Conservation (phyloP, 1,140 invertebrate genomes). For the Hycleus phaleratus region DNA sequence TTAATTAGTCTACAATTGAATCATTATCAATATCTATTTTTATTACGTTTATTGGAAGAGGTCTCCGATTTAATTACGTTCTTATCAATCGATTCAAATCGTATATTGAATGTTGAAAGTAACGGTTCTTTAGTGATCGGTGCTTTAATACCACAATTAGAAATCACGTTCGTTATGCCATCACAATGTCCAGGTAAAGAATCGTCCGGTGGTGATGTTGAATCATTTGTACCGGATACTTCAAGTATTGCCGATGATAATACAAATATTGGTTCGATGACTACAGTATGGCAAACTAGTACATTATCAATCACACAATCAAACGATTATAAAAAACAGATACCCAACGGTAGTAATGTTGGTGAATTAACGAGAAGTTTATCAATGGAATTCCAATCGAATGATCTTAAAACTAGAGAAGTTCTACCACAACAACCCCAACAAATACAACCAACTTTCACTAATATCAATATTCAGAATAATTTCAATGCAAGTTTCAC, state of each 20-base stretch:
- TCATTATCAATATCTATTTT: constrained; percentile 88
- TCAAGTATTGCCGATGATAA: constrained; percentile 69
- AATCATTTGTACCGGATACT: constrained; percentile 72
- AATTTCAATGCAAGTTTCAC: constrained; percentile 44
- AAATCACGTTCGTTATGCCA: constrained; percentile 81
- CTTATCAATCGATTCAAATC: constrained; percentile 68
- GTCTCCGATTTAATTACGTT: constrained; percentile 71
- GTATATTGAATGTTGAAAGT: constrained; percentile 49
- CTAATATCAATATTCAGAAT: constrained; percentile 31
- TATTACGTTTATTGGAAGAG: constrained; percentile 76
- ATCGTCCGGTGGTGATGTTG: constrained; percentile 68
- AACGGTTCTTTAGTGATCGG: constrained; percentile 63
- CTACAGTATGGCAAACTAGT: constrained; percentile 27
- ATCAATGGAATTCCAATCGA: constrained; percentile 19
- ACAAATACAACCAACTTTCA: constrained; percentile 6
- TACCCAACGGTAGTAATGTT: constrained; percentile 19
- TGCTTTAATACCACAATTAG: constrained; percentile 72
- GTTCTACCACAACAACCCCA: neutral
- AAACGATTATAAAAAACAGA: constrained; percentile 5
- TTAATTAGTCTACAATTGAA: constrained; percentile 79
- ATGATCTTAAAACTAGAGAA: constrained; percentile 5
- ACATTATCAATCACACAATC: constrained; percentile 20
- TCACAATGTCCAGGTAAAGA: constrained; percentile 70
- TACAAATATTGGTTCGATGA: constrained; percentile 21
- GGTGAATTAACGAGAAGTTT: constrained; percentile 12